Percentiles rank a stretch among this genome's conserved stretches.
Evolutionary conservation across 1,140 invertebrate genomes (phyloP).

Genomic region (Drosophila ironensis): DNA sequence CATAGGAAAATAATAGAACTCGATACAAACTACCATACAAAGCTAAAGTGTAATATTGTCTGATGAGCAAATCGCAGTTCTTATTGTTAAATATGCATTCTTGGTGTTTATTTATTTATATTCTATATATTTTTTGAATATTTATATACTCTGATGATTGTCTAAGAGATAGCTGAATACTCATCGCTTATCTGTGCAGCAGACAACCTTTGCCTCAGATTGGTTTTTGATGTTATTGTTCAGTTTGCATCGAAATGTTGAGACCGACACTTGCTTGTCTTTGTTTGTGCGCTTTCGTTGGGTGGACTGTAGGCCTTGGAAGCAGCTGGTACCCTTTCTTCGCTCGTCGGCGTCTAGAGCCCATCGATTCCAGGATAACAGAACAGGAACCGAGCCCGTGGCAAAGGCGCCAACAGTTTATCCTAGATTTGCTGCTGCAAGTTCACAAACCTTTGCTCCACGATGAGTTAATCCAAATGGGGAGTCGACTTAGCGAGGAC

Average conservation of each 20-base stretch:
- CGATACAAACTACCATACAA: too few relatives aligned
- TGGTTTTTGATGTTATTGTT: neutral
- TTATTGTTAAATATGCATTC: too few relatives aligned
- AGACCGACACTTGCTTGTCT: constrained; percentile 4
- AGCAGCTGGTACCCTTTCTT: constrained; percentile 15
- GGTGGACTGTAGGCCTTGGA: neutral
- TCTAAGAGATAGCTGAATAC: too few relatives aligned
- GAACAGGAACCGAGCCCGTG: neutral
- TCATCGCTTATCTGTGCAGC: too few relatives aligned
- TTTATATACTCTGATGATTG: too few relatives aligned
- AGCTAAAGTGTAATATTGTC: too few relatives aligned
- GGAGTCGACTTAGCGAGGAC: constrained; percentile 68
- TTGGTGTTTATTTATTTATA: neutral
- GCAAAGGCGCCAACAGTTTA: constrained; percentile 46
- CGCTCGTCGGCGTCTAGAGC: neutral
- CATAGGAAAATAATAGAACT: too few relatives aligned
- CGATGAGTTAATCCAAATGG: constrained; percentile 63
- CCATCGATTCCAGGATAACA: neutral
- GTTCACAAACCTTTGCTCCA: constrained; percentile 67
- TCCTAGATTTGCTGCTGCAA: constrained; percentile 62
- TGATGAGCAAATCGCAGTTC: too few relatives aligned
- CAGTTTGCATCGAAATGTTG: constrained; percentile 29
- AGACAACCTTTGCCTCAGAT: constrained; percentile 1
- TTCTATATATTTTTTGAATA: neutral
- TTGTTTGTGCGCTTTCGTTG: constrained; percentile 2